Percentiles rank a stretch among this genome's conserved stretches.
Evolutionary conservation across 2,797 vertebrate species (phyloP).

Genomic region (Sebastes cheni): DNA sequence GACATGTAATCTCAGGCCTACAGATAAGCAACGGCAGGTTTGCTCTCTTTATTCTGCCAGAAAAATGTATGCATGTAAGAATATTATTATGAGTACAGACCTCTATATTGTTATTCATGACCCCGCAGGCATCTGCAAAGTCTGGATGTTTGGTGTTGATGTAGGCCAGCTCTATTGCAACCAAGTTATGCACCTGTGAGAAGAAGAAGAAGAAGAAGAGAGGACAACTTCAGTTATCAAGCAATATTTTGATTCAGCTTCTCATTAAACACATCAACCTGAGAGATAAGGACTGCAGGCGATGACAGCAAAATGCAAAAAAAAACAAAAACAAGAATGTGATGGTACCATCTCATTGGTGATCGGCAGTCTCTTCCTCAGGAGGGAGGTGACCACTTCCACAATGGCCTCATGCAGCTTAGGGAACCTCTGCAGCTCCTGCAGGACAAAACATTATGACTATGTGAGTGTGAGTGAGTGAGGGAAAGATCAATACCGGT

Average conservation of each 20-base stretch:
- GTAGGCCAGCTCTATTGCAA: constrained; percentile 97
- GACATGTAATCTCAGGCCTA: neutral
- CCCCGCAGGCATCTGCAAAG: constrained; percentile 96
- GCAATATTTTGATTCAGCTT: neutral
- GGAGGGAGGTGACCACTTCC: constrained; percentile 96
- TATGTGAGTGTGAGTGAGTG: neutral
- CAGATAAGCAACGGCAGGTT: neutral
- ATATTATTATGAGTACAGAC: constrained; percentile 68
- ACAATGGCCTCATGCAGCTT: constrained; percentile 98
- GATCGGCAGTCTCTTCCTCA: constrained; percentile 94
- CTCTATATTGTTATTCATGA: constrained; percentile 99
- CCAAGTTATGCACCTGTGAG: constrained; percentile 95
- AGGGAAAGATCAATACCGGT: neutral
- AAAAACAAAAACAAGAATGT: neutral
- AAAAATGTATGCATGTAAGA: neutral
- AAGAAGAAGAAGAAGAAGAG: neutral
- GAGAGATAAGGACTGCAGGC: neutral
- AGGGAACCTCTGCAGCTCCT: constrained; percentile 97
- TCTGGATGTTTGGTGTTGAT: constrained; percentile 99
- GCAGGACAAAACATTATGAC: neutral
- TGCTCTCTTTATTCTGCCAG: neutral
- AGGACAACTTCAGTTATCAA: neutral
- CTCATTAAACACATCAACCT: neutral
- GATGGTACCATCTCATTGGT: constrained; percentile 96
- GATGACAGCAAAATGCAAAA: neutral